These are phyloP conservation scores for Progne subis DNA, from an alignment of 2,113 vertebrate genomes.

Conservation along the genomic window DNA sequence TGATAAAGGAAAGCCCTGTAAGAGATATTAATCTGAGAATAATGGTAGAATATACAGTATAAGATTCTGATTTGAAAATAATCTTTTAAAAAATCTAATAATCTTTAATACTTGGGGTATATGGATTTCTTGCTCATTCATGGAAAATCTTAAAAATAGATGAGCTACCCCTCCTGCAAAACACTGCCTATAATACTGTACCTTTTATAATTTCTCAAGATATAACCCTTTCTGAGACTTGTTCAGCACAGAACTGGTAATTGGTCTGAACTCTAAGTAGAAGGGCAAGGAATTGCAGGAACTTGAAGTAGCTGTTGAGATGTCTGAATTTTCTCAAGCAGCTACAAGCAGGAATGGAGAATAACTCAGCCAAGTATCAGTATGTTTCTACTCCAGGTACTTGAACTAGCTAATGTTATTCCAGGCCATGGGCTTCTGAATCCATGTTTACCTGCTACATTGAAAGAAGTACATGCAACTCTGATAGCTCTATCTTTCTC, in stretches of 20 bases:
- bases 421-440: background rate
- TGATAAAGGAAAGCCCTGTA: background rate
- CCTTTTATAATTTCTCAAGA: background rate
- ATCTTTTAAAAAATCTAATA: background rate
- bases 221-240: background rate
- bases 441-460: background rate
- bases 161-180: background rate
- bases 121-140: background rate
- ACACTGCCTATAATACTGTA: background rate
- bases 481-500: background rate
- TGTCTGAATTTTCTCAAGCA: background rate
- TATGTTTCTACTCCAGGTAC: background rate
- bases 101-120: background rate
- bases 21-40: background rate
- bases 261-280: background rate
- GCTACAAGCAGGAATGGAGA: background rate
- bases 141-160: background rate
- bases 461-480: background rate
- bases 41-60: background rate
- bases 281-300: background rate
- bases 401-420: background rate
- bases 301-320: background rate
- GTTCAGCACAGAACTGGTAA: background rate
- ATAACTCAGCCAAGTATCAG: background rate
- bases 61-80: background rate